phyloP scores from a whole-genome alignment of 2,888 invertebrate species.

The Julus scanicus region DNA sequence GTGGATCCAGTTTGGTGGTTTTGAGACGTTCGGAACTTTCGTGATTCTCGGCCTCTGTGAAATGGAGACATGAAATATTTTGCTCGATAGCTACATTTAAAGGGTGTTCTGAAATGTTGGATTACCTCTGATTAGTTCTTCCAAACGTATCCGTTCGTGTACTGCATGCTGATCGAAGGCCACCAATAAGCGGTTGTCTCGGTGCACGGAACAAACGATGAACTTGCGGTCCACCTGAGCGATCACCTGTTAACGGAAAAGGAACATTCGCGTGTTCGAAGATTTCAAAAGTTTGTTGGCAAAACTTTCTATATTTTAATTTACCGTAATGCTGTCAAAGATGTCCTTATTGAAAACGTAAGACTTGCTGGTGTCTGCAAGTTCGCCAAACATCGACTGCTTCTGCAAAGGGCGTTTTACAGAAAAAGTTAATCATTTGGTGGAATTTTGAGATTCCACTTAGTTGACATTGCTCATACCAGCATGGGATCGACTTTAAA shows the following conservation, averaged over 20 bases:
- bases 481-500: background rate
- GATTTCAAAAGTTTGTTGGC: background rate
- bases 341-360: background rate
- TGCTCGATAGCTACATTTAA: background rate
- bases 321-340: background rate
- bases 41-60: background rate
- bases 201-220: conserved; percentile 66
- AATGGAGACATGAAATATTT: background rate
- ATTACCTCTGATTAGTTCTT: conserved; percentile 74
- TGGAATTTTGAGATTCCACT: too few relatives aligned
- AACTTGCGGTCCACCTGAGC: conserved; percentile 82
- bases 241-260: conserved; percentile 70
- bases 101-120: conserved; percentile 47
- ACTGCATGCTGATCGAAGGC: conserved; percentile 90
- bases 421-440: too few relatives aligned
- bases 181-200: conserved; percentile 67
- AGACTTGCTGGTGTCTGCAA: background rate
- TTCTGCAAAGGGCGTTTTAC: background rate
- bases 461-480: background rate
- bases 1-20: conserved; percentile 11
- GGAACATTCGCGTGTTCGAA: background rate
- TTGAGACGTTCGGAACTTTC: background rate
- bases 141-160: conserved; percentile 83
- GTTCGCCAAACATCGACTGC: too few relatives aligned
- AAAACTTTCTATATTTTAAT: background rate